Evolutionary conservation across 1,140 invertebrate genomes (phyloP), one percentile per base, ranked within the genome.

Genomic region (Caenorhabditis tropicalis): DNA sequence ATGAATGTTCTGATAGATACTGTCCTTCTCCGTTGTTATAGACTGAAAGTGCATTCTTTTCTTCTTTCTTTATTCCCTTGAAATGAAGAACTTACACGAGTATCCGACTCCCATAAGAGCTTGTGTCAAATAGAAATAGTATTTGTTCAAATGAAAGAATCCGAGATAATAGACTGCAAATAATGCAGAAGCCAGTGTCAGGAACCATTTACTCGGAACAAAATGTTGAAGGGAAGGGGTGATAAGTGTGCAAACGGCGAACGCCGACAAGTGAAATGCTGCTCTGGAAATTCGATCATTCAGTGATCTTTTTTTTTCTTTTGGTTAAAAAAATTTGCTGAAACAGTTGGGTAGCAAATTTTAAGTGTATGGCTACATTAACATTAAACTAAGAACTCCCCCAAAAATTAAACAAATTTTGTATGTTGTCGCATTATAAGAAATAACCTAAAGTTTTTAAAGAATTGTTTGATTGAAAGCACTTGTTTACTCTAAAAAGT

Each of bases 1-100:
- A 84, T n/a, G 83, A 84, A 49, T 84, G 83, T 39, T 84, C 83
- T 2, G 83, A 84, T 6, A 84, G 49, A 70, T 84, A 84, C 9
- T 65, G 58, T 53, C 83, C 83, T 39, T 84, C 83, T 80, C 83
- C 83, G 74, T 84, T 84, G 83, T 84, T 84, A 49, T 84, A 84
- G 31, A 84, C 83, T 84, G 43, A 5, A 51, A 10, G 6, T 51
- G n/a, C n/a, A n/a, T n/a, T n/a, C n/a, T n/a, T n/a, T n/a, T n/a
- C n/a, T n/a, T n/a, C n/a, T n/a, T 3, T 56, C n/a, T 39, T 24
- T 15, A 7, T 56, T 33, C 33, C 4, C 16, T 24, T 0, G 9
- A 24, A 82, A 21, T 31, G 33, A 27, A 51, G 36, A 74, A 80
- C 83, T 80, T n/a, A 84, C 83, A 70, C 2, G 83, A 84, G 58